These are phyloP conservation scores for Marcusenius ussheri DNA, from an alignment of 2,113 vertebrate species.

Conservation along the genomic window DNA sequence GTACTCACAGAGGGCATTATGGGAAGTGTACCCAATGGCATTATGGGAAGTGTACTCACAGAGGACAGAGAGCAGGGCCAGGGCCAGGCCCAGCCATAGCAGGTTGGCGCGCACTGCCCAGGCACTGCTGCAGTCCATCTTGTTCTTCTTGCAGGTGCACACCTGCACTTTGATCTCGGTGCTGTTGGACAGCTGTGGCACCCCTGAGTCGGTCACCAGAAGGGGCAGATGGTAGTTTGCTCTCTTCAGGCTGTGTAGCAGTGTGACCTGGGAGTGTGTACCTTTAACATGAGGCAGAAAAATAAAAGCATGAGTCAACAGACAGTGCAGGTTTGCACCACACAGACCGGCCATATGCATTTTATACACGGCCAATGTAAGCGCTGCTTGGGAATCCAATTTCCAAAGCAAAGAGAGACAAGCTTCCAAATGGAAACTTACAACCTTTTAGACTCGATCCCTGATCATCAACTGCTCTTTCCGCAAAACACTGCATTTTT, in stretches of 20 bases:
- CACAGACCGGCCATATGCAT: neutral
- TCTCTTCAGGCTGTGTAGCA: constrained; percentile 88
- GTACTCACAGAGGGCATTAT: constrained; percentile 57
- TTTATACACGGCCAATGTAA: neutral
- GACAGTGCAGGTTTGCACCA: neutral
- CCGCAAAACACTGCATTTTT: neutral
- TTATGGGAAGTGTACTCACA: constrained; percentile 60
- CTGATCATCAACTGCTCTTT: neutral
- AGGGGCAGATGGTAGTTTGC: constrained; percentile 92
- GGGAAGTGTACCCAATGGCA: neutral
- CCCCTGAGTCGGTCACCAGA: constrained; percentile 89
- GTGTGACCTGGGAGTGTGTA: constrained; percentile 84
- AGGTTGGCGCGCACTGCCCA: constrained; percentile 59
- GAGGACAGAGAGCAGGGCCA: constrained; percentile 64
- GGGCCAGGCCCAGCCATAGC: constrained; percentile 55
- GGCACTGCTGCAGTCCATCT: constrained; percentile 84
- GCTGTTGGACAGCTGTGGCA: constrained; percentile 81
- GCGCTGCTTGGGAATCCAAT: neutral
- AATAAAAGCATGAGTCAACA: neutral
- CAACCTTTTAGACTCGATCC: neutral
- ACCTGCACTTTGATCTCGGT: constrained; percentile 92
- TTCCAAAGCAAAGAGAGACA: neutral
- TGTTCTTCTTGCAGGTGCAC: constrained; percentile 93
- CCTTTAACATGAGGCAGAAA: constrained; percentile 47
- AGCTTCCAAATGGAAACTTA: neutral